Base-by-base conservation (phyloP, 2,797 vertebrate species). In the Botia almorhae region DNA sequence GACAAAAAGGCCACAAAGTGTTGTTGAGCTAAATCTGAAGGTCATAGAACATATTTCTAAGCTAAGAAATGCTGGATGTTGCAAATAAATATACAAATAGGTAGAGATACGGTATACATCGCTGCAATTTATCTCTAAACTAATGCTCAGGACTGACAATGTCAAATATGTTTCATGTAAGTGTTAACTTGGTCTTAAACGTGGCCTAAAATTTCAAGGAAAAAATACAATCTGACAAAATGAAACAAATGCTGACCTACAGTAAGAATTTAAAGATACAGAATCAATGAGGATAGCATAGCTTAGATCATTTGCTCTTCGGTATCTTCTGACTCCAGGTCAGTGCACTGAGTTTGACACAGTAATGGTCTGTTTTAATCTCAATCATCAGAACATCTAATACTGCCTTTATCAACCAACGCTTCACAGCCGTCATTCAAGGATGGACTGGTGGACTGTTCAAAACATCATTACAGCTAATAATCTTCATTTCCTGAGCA, bases 401-500 rank as follows among this genome's bases (percentile, higher is more conserved):
- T 55, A 23, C 3, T 26, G 14, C 8, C 36, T 29, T 82, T 79
- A 72, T 68, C 56, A 78, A 78, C 82, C 80, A 76, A 84, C 81
- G 76, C 82, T 70, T 48, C 51, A 60, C 36, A 78, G 69, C 33
- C 74, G 80, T 82, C 68, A 12, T 14, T 23, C 69, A 72, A 46
- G 43, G 8, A 55, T 81, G 26, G 43, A 46, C 17, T 67, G 61
- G 70, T 10, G 29, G 76, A 78, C 84, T 50, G 46, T 36, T 84
- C 81, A 53, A 81, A 86, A 74, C 85, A 67, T 76, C 69, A 51
- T 82, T 76, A 53, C 36, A 76, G 70, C 72, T 85, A 80, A 87
- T 89, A 43, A 14, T 36, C 17, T 88, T 86, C 46, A 80, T 90
- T 91, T 90, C 82, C 74, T 56, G 60, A 26, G 33, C 73, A 79